Conservation (phyloP, 2,797 vertebrate species). For the Molothrus aeneus region DNA sequence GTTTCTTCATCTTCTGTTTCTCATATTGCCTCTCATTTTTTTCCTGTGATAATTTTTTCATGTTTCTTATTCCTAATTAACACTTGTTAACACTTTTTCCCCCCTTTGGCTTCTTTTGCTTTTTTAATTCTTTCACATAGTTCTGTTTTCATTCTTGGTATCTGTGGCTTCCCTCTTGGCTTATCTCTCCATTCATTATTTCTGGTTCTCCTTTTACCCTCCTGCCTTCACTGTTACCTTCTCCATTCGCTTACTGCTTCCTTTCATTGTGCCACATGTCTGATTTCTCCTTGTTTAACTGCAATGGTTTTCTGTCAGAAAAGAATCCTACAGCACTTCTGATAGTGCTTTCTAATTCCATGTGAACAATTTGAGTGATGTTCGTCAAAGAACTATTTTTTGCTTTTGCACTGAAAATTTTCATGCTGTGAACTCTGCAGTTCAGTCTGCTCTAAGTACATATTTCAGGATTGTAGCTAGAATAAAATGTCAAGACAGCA, state of each 20-base stretch:
- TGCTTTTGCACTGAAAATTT: neutral
- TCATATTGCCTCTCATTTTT: neutral
- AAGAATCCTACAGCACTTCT: neutral
- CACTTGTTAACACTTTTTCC: neutral
- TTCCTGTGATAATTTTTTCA: neutral
- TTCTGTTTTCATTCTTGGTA: neutral
- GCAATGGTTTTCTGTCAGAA: neutral
- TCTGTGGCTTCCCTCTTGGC: neutral
- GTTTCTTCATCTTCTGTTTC: slow-evolving; percentile 28
- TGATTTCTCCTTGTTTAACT: neutral
- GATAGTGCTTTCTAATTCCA: neutral
- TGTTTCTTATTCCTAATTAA: slow-evolving; percentile 20
- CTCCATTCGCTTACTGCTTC: neutral
- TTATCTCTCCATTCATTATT: neutral
- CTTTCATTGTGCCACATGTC: neutral
- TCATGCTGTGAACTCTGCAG: neutral
- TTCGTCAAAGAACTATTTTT: neutral
- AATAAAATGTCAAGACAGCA: neutral
- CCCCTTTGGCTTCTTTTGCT: neutral
- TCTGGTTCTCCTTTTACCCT: neutral
- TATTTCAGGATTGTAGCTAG: neutral
- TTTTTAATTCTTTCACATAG: neutral
- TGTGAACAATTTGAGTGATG: neutral
- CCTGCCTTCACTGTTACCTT: neutral
- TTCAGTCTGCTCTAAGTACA: neutral